Base-by-base conservation (phyloP, 2,113 vertebrate species). In the Asarcornis scutulata region DNA sequence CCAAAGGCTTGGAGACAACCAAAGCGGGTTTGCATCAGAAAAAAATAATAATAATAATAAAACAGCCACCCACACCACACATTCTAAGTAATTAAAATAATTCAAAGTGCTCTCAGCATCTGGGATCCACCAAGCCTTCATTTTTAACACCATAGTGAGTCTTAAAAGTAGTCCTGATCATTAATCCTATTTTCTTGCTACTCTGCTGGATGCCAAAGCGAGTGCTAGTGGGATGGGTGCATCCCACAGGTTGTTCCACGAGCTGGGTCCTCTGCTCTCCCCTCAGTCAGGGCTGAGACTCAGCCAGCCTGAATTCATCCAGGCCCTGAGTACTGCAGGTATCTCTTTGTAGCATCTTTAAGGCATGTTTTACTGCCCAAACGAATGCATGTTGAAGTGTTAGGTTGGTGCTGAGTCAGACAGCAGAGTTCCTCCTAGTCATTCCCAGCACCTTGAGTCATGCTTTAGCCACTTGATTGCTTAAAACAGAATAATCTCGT, bases 21-120 rank as follows among this genome's bases (percentile, higher is more conserved):
- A 67, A 64, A n/a, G 60, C 50, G 83, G 76, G 67, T 86, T 83
- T 94, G 50, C 72, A 83, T 86, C 40, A 83, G 27, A 95, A 55
- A 85, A 46, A 46, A 42, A 42, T 42, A 42, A 42, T 44, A 44
- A 44, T 16, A 44, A 44, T 44, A 20, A 46, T 44, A 68, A 3
- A 13, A 38, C 64, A 32, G 11, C 69, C 52, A 13, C 29, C 32
- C 79, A 52, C 12, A 56, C 23, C 32, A n/a, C 0, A 1, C 36
- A 8, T 68, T 58, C 42, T 29, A 21, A 66, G 16, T 22, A 32
- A 72, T 75, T 52, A 16, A 88, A 63, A 90, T 20, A 17, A 34
- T 60, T 40, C 46, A 83, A 74, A 67, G 26, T 22, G 68, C 14
- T 76, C n/a, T 38, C 2, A 1, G 56, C 44, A 27, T 16, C 42